Evolutionary conservation across 2,797 vertebrate species (phyloP).

Genomic region (Percopsis omiscomaycus): DNA sequence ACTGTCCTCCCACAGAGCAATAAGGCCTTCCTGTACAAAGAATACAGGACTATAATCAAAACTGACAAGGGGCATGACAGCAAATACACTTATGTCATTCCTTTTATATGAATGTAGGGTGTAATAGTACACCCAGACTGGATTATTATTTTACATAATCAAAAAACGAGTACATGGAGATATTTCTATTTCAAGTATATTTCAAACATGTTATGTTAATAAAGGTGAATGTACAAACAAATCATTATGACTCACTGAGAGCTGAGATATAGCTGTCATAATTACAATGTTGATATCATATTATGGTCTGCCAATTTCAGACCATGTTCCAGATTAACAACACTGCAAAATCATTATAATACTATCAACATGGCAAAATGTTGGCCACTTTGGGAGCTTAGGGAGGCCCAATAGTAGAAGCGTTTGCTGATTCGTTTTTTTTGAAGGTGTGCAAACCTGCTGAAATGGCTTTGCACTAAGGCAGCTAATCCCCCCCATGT

Average conservation of each 20-base stretch:
- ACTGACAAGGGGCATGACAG: conserved; percentile 49
- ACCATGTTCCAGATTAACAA: neutral
- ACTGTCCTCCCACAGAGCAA: conserved; percentile 86
- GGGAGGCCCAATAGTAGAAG: neutral
- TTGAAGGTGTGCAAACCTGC: neutral
- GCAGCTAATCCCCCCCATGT: neutral
- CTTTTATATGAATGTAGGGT: conserved; percentile 30
- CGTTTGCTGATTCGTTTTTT: neutral
- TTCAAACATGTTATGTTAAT: neutral
- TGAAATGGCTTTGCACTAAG: neutral
- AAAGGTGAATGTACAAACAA: neutral
- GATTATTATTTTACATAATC: neutral
- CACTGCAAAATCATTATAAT: neutral
- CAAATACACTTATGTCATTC: conserved; percentile 40
- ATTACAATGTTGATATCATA: neutral
- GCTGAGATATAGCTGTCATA: neutral
- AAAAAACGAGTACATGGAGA: neutral
- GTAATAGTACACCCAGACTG: conserved; percentile 5
- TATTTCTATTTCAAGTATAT: neutral
- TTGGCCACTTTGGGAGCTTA: neutral
- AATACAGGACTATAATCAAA: conserved; percentile 42
- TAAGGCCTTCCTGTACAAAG: conserved; percentile 82
- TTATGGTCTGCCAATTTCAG: neutral
- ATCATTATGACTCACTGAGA: neutral
- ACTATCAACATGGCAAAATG: neutral